Base-by-base conservation (phyloP, 1,140 invertebrate species). In the Papilio machaon region DNA sequence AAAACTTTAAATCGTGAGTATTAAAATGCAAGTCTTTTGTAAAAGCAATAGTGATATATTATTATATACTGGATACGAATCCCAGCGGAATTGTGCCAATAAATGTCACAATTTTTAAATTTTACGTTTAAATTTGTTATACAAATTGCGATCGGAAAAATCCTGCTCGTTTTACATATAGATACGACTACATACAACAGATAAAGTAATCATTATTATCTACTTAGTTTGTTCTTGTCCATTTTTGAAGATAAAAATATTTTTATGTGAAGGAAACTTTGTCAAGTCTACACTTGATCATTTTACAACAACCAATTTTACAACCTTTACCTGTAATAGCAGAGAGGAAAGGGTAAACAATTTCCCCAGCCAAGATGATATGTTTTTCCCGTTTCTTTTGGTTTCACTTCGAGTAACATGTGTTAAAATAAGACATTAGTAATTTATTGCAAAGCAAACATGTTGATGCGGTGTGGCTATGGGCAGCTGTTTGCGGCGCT, bases 41-140 rank as follows among this genome's bases (percentile, higher is more conserved):
- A n/a, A 58, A 58, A 58, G 54, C 54, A 58, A 58, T 58, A n/a
- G 6, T 58, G 54, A 58, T 58, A 58, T 58, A 58, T 58, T 58
- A 58, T 58, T 58, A 19, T 17, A 70, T 35, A 2, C n/a, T 60
- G 23, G 30, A 70, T 15, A 15, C 6, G 30, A 70, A 15, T 70
- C 64, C 64, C 64, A 38, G 30, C 64, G 64, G 64, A 70, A 11
- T 35, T 30, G 64, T 35, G 11, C 13, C 23, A 70, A 70, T 35
- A 4, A 70, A 70, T 35, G 64, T 35, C 64, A 30, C 30, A 35
- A 70, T 64, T 64, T 64, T 9, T 2, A 64, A 64, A 23, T 70
- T 70, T 38, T 35, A 17, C 23, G 13, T 15, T 17, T 35, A 35
- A 70, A 15, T 35, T 35, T 54, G 13, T 70, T 64, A 70, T 70